Conservation (phyloP, 2,888 invertebrate species). For the Lacanobia oleracea region DNA sequence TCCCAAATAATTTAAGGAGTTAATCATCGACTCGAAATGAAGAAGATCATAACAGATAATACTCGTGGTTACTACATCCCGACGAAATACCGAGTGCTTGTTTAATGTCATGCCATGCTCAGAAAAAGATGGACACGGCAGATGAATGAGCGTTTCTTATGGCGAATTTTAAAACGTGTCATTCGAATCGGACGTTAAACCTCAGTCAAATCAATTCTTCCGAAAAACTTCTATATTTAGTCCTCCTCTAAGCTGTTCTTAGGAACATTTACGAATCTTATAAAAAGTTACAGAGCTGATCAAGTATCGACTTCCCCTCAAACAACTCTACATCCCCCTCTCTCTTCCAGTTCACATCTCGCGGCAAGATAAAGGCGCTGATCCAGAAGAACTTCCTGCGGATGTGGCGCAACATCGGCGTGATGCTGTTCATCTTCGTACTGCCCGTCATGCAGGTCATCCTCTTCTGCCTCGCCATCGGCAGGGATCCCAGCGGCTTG, state of each 20-base stretch:
- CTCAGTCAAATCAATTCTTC: background rate
- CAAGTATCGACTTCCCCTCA: too few species aligned
- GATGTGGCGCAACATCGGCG: slow-evolving; percentile 98
- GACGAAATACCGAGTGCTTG: too few species aligned
- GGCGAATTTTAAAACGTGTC: background rate
- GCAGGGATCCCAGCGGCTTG: slow-evolving; percentile 95
- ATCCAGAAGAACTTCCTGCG: slow-evolving; percentile 97
- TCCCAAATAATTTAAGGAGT: too few species aligned
- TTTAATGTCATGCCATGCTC: too few species aligned
- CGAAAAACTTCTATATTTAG: background rate
- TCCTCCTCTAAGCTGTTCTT: background rate
- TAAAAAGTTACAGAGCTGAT: background rate
- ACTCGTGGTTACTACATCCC: too few species aligned
- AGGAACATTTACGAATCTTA: background rate
- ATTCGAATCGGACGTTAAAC: background rate
- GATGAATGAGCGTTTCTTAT: background rate
- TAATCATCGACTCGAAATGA: too few species aligned
- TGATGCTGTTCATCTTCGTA: slow-evolving; percentile 98
- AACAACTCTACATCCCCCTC: background rate
- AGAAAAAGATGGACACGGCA: too few species aligned
- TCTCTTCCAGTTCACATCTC: slow-evolving; percentile 92
- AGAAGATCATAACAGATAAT: too few species aligned
- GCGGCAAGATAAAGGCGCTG: slow-evolving; percentile 95
- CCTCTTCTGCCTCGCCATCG: slow-evolving; percentile 97
- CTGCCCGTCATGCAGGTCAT: slow-evolving; percentile 98